Conservation (phyloP, 2,113 vertebrate species). For the Ibidorhyncha struthersii region DNA sequence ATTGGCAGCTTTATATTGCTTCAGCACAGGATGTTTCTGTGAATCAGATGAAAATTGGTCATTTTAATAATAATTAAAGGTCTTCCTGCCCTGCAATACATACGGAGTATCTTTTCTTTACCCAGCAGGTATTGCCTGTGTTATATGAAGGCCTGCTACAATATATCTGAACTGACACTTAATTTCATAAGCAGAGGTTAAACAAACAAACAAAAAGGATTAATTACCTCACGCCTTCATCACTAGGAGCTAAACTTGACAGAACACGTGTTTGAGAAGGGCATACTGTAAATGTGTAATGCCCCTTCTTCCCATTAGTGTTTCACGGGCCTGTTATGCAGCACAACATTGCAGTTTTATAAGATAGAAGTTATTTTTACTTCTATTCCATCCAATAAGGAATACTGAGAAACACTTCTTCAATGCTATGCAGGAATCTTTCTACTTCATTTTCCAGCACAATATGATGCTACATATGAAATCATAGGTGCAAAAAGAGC, state of each 20-base stretch:
- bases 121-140: neutral
- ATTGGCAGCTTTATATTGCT: neutral
- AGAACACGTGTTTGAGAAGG: neutral
- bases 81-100: neutral
- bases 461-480: neutral
- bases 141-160: neutral
- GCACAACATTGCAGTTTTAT: neutral
- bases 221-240: neutral
- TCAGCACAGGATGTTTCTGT: neutral
- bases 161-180: neutral
- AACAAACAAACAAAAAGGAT: neutral
- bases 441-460: neutral
- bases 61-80: neutral
- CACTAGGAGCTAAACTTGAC: neutral
- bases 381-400: neutral
- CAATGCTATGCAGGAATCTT: neutral
- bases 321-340: neutral
- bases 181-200: neutral
- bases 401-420: neutral
- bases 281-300: neutral
- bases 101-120: neutral
- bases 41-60: neutral
- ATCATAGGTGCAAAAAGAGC: neutral
- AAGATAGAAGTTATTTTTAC: neutral
- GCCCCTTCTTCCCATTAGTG: accelerated